Evolutionary conservation across 1,140 invertebrate species (phyloP).

Genomic region (Aradophagus sp.): DNA sequence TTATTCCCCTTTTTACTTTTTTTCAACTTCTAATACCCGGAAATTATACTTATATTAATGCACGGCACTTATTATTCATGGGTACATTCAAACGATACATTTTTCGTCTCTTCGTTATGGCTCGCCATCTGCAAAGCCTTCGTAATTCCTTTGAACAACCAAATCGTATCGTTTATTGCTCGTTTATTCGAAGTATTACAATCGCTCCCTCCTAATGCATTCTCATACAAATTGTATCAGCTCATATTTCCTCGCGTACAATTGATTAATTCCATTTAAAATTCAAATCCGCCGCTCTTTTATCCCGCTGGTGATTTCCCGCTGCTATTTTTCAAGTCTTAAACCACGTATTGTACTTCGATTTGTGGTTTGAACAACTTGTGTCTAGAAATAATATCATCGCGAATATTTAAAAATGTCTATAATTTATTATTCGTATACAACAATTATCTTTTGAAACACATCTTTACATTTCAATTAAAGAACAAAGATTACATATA

Average conservation of each 20-base stretch:
- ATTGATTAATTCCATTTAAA: conserved; percentile 39
- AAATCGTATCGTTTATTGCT: conserved; percentile 33
- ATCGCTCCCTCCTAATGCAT: conserved; percentile 16
- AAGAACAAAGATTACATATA: too few relatives aligned
- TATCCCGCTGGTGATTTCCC: conserved; percentile 14
- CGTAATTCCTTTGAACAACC: conserved; percentile 33
- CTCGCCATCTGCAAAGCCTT: conserved; percentile 18
- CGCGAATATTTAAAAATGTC: background rate
- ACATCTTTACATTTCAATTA: too few relatives aligned
- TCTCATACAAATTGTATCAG: conserved; percentile 36
- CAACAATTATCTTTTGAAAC: too few relatives aligned
- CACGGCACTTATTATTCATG: conserved; percentile 18
- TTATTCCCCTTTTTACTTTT: background rate
- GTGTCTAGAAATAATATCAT: background rate
- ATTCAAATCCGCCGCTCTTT: conserved; percentile 20
- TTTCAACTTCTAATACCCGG: background rate
- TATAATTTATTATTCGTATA: too few relatives aligned
- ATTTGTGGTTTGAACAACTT: conserved; percentile 9
- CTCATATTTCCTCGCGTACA: conserved; percentile 19
- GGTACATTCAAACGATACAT: conserved; percentile 3
- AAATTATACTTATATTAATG: conserved; percentile 32
- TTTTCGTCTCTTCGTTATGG: conserved; percentile 26
- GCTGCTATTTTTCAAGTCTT: conserved; percentile 29
- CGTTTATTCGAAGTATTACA: conserved; percentile 36
- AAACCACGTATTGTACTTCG: background rate